These are phyloP conservation scores for Corbicula japonica DNA, from an alignment of 2,888 invertebrate genomes.

Conservation along the genomic window DNA sequence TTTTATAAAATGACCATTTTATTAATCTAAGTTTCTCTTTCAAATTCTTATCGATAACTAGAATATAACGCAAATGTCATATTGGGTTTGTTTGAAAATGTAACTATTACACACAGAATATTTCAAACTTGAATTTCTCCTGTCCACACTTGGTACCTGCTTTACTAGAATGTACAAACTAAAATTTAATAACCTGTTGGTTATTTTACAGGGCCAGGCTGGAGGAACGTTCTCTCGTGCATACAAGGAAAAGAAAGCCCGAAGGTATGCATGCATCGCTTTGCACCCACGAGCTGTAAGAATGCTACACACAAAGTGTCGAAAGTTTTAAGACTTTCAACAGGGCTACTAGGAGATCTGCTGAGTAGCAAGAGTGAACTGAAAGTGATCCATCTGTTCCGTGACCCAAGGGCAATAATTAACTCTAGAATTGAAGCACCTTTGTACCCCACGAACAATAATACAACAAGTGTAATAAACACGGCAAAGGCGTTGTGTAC, in stretches of 20 bases:
- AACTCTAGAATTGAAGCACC: slow-evolving; percentile 13
- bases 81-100: no score
- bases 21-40: no score
- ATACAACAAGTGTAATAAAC: background rate
- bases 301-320: slow-evolving; percentile 12
- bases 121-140: no score
- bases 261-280: background rate
- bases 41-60: no score
- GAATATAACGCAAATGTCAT: no score
- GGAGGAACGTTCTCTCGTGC: background rate
- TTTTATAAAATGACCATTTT: no score
- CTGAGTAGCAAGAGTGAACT: background rate
- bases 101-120: no score
- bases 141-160: no score
- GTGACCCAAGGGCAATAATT: slow-evolving; percentile 29
- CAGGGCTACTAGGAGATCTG: background rate
- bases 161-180: no score
- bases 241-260: no score
- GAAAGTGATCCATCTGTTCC: slow-evolving; percentile 24
- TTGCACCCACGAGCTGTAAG: background rate
- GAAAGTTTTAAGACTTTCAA: slow-evolving; percentile 10
- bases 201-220: slow-evolving; percentile 18
- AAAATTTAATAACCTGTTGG: no score
- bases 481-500: slow-evolving; percentile 7
- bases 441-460: background rate